Evolutionary conservation across 2,113 vertebrate species (phyloP).

Genomic region (Chrysochloris asiatica): DNA sequence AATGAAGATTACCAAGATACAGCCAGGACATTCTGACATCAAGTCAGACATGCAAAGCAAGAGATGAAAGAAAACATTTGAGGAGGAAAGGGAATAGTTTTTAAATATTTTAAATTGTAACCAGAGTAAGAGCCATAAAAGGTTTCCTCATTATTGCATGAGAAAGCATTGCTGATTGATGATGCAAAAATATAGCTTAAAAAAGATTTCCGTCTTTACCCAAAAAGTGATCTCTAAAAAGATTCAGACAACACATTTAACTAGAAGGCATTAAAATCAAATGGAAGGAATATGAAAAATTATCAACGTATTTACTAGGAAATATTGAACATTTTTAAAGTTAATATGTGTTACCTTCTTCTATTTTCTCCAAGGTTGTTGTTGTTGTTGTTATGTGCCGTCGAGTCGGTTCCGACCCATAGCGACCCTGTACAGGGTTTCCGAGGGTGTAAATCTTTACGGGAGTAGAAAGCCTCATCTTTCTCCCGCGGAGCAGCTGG

Average conservation of each 20-base stretch:
- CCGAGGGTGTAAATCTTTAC: too few relatives aligned
- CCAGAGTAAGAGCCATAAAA: constrained; percentile 21
- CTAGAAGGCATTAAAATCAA: background rate
- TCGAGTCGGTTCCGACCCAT: too few relatives aligned
- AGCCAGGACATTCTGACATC: constrained; percentile 20
- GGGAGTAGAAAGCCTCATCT: too few relatives aligned
- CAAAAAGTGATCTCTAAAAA: constrained; percentile 18
- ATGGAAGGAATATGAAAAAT: background rate
- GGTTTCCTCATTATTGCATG: background rate
- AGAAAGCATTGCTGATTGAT: constrained; percentile 26
- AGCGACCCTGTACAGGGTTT: too few relatives aligned
- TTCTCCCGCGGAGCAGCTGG: too few relatives aligned
- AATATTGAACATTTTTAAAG: constrained; percentile 4
- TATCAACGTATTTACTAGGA: background rate
- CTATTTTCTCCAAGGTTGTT: background rate
- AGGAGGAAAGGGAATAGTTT: constrained; percentile 23
- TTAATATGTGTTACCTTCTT: background rate
- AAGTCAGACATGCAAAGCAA: constrained; percentile 46
- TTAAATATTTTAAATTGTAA: constrained; percentile 49
- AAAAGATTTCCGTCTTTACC: constrained; percentile 5
- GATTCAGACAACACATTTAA: background rate
- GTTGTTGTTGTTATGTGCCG: too few relatives aligned
- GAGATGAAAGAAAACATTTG: constrained; percentile 7
- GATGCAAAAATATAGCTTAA: constrained; percentile 22
- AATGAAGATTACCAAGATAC: constrained; percentile 51